These are phyloP conservation scores for Otolemur crassicaudatus DNA, from an alignment of 2,797 vertebrate genomes.

Conservation along the genomic window DNA sequence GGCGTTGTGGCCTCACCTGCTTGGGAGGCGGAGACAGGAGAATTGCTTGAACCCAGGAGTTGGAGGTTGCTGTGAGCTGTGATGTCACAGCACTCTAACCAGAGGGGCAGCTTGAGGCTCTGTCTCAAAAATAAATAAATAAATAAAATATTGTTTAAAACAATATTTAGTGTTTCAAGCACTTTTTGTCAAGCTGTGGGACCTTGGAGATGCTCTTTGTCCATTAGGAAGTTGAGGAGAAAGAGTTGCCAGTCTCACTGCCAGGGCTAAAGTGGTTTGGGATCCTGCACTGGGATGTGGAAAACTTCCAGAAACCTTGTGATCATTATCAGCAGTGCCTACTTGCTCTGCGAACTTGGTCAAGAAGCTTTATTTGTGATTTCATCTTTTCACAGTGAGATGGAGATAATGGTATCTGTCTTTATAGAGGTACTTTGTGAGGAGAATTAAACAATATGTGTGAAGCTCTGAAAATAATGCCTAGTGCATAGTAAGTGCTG, in stretches of 20 bases:
- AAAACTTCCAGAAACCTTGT: neutral
- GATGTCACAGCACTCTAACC: too few relatives aligned
- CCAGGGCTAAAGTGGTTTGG: neutral
- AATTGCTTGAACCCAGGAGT: too few relatives aligned
- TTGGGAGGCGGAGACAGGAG: too few relatives aligned
- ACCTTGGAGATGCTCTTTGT: neutral
- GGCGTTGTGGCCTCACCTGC: too few relatives aligned
- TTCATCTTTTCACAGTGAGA: constrained; percentile 10
- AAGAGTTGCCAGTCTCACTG: neutral
- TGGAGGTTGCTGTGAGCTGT: too few relatives aligned
- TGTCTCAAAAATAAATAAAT: too few relatives aligned
- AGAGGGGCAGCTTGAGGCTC: too few relatives aligned
- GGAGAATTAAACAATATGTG: neutral
- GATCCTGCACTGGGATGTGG: neutral
- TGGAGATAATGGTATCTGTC: neutral
- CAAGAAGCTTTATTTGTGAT: neutral
- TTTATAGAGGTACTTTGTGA: neutral
- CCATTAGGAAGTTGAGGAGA: neutral
- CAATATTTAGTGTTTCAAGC: too few relatives aligned
- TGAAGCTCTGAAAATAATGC: neutral
- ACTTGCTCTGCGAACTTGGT: neutral
- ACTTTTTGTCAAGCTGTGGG: neutral
- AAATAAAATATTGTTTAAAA: too few relatives aligned
- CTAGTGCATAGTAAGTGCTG: neutral
- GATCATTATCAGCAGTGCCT: neutral